These are phyloP conservation scores for Osmerus mordax DNA, from an alignment of 2,113 vertebrate genomes.

Conservation along the genomic window DNA sequence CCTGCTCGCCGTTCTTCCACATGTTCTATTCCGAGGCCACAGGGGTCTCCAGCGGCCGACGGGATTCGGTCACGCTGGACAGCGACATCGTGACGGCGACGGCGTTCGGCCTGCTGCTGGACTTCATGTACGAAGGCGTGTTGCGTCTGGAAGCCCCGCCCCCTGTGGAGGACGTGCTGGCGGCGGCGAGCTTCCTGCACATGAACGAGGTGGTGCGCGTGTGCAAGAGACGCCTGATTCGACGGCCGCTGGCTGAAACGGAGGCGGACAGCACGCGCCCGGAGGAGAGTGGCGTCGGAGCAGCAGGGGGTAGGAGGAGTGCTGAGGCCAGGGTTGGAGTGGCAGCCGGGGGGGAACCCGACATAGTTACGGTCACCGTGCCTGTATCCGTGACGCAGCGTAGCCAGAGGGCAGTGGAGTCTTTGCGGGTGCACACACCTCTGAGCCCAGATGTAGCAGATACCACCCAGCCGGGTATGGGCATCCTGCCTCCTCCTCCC, in stretches of 20 bases:
- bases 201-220: constrained; percentile 95
- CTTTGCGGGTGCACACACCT: constrained; percentile 41
- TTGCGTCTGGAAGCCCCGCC: constrained; percentile 77
- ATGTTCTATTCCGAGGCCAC: constrained; percentile 88
- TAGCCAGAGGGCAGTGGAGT: constrained; percentile 36
- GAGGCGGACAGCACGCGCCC: constrained; percentile 91
- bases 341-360: constrained; percentile 28
- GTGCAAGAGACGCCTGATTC: constrained; percentile 85
- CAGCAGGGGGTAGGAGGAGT: constrained; percentile 17
- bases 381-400: constrained; percentile 35
- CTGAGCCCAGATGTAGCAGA: constrained; percentile 76
- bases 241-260: constrained; percentile 80
- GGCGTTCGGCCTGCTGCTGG: constrained; percentile 86
- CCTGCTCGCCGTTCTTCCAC: constrained; percentile 92
- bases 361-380: constrained; percentile 25
- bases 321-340: constrained; percentile 18
- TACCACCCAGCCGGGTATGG: constrained; percentile 89
- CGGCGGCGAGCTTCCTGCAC: constrained; percentile 91
- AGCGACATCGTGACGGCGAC: constrained; percentile 88
- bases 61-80: constrained; percentile 79
- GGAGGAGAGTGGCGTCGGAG: constrained; percentile 69
- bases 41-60: constrained; percentile 50
- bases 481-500: constrained; percentile 47
- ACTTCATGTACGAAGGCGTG: constrained; percentile 91
- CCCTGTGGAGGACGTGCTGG: constrained; percentile 88